Evolutionary conservation across 2,797 vertebrate species (phyloP), one percentile per base, ranked within the genome.

Genomic region (Lemur catta): DNA sequence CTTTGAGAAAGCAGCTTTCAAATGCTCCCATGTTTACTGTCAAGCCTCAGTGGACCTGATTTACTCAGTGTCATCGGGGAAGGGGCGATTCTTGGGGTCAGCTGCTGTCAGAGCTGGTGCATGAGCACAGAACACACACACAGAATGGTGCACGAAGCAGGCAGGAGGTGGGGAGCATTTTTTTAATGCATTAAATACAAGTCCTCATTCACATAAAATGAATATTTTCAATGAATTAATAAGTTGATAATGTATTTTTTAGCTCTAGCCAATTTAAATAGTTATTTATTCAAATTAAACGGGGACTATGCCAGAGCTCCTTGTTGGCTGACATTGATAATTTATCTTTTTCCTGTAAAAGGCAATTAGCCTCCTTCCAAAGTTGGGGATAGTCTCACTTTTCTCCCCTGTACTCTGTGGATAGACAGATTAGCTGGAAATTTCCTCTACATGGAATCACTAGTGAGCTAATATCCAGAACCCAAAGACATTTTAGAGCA

Each of bases 1-100:
- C 2, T 72, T 90, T 94, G 41, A 84, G 86, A 93, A 79, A 95
- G 38, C 17, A 80, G 12, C 86, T 87, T 94, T 92, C 55, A 69
- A 72, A 61, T 89, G 33, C 5, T 88, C 69, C n/a, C 67, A 71
- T 22, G 12, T 89, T 88, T 89, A 7, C 57, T 81, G 84, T 69
- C 17, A 63, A 38, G 41, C 38, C 38, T 94, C 35, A 46, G 14
- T 38, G 10, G 38, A 1, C 17, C 67, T 52, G 69, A 41, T 30
- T 85, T 46, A 41, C 15, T 80, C 18, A 55, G 3, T n/a, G 63
- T 55, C 69, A 2, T 55, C 10, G 76, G 52, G n/a, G 30, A 57
- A 55, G 28, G 91, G 6, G 33, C 50, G 61, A 89, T 28, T 28
- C 38, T 28, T 71, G 14, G 35, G 28, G 6, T 71, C 8, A 1